Conservation (phyloP, 2,113 vertebrate genomes). For the Ornithorhynchus anatinus region DNA sequence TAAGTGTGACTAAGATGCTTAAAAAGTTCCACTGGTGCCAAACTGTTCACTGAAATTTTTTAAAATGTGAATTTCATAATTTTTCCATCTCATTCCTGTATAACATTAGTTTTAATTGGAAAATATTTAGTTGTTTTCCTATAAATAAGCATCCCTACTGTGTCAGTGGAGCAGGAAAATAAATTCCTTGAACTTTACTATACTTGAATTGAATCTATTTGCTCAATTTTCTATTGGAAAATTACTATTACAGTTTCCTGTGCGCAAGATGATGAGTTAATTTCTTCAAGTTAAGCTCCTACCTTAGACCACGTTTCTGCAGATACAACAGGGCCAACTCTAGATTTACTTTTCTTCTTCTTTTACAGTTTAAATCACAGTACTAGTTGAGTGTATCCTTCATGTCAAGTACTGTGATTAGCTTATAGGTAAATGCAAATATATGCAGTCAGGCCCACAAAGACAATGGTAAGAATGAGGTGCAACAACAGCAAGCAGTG, state of each 20-base stretch:
- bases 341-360: not conserved
- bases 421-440: too few relatives aligned
- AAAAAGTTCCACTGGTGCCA: too few relatives aligned
- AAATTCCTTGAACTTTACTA: not conserved
- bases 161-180: not conserved
- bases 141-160: not conserved
- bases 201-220: not conserved
- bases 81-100: slow-evolving; percentile 7
- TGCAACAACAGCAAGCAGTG: too few relatives aligned
- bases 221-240: too few relatives aligned
- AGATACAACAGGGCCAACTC: not conserved
- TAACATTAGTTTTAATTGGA: not conserved
- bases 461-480: too few relatives aligned
- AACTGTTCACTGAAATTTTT: slow-evolving; percentile 32
- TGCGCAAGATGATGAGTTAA: too few relatives aligned
- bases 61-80: slow-evolving; percentile 18
- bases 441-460: too few relatives aligned
- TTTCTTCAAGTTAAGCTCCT: too few relatives aligned
- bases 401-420: not conserved
- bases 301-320: too few relatives aligned
- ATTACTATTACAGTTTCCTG: too few relatives aligned
- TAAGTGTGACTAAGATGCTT: too few relatives aligned
- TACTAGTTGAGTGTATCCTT: not conserved
- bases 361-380: not conserved
- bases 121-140: slow-evolving; percentile 11